These are phyloP conservation scores for Paramormyrops kingsleyae DNA, from an alignment of 2,113 vertebrate genomes.

Conservation along the genomic window DNA sequence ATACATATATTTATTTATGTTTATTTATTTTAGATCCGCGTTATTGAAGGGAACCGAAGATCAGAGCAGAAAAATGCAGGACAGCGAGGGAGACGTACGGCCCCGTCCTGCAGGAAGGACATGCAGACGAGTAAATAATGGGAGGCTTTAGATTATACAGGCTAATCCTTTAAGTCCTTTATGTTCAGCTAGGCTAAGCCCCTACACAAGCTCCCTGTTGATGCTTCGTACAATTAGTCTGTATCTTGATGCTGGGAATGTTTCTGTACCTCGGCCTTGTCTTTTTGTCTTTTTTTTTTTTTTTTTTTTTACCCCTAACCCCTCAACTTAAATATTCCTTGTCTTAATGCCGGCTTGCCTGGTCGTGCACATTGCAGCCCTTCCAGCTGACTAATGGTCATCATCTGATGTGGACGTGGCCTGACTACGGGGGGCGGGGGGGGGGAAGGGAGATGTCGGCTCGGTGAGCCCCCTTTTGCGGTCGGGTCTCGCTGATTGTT, in stretches of 20 bases:
- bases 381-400: neutral
- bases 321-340: neutral
- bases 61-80: neutral
- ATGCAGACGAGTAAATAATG: slow-evolving; percentile 24
- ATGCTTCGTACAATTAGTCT: slow-evolving; percentile 11
- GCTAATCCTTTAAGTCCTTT: slow-evolving; percentile 31
- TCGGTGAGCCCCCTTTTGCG: no score
- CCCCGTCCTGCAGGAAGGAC: neutral
- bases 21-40: neutral
- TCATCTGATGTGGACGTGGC: neutral
- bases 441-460: neutral
- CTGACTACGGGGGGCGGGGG: neutral
- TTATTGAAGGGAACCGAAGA: neutral
- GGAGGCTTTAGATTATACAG: slow-evolving; percentile 23
- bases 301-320: neutral
- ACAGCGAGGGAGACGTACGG: neutral
- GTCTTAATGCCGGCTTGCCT: neutral
- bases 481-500: neutral
- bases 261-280: neutral
- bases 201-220: neutral
- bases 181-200: slow-evolving; percentile 26
- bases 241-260: slow-evolving; percentile 3
- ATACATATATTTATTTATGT: neutral
- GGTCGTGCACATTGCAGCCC: neutral
- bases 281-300: neutral